Evolutionary conservation across 2,888 invertebrate species (phyloP).

Genomic region (Sclerodermus sp.): DNA sequence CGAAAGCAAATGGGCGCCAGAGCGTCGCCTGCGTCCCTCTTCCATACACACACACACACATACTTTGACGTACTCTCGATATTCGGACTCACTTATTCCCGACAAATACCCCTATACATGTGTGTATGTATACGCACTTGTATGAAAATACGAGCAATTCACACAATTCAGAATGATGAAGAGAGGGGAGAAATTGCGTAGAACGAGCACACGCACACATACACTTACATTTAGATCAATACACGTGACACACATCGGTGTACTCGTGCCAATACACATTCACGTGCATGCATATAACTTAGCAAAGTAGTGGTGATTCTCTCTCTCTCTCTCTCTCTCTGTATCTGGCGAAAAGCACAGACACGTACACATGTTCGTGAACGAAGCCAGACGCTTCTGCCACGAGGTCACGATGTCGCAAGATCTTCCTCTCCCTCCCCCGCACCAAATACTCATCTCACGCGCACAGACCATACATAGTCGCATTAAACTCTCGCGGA

Average conservation of each 20-base stretch:
- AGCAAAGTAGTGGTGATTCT: neutral
- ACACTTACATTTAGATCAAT: neutral
- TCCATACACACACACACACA: neutral
- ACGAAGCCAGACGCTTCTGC: constrained; percentile 20
- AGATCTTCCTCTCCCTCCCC: constrained; percentile 9
- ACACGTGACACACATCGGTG: neutral
- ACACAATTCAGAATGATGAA: neutral
- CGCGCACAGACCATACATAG: neutral
- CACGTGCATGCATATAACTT: neutral
- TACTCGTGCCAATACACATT: neutral
- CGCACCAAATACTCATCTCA: neutral
- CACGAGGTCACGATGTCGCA: constrained; percentile 31
- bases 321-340: neutral
- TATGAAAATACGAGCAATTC: too few species aligned
- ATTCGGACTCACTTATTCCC: too few species aligned
- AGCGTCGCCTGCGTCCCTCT: constrained; percentile 23
- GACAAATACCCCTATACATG: too few species aligned
- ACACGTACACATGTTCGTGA: constrained; percentile 5
- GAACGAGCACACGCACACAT: neutral
- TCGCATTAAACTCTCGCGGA: too few species aligned
- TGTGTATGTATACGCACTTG: too few species aligned
- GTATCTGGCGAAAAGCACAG: neutral
- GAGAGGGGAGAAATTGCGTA: neutral
- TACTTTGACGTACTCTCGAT: neutral
- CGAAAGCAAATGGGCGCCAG: constrained; percentile 46